Base-by-base conservation (phyloP, 2,113 vertebrate genomes). In the Nerophis lumbriciformis region DNA sequence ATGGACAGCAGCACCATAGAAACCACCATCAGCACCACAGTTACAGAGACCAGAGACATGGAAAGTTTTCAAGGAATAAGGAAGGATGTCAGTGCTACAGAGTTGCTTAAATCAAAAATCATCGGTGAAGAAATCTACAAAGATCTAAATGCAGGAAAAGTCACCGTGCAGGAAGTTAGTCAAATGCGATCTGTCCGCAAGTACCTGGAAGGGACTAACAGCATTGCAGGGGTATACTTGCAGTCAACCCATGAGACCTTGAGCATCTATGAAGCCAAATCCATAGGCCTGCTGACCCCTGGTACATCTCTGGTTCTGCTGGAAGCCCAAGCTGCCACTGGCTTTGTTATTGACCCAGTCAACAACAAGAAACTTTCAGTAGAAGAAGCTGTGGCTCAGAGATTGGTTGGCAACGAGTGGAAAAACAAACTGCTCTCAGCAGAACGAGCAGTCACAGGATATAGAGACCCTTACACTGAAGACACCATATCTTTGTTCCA, bases 271-370 rank as follows among this genome's bases (percentile, higher is more conserved):
- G 78, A 93, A 65, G 93, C 93, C 0, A 92, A 87, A 53, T 14
- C 69, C 50, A 90, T 66, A 61, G 82, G 90, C 0, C 77, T 93
- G 0, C 67, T 95, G 0, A 83, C 90, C 48, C 93, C 91, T 0
- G 93, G 93, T 28, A 94, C 93, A 0, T 90, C 92, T 0, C 86
- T 95, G 39, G 86, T 94, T 13, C 89, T 95, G 8, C 77, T 95
- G 42, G 94, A 95, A 71, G 94, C 94, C 0, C 93, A 94, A 69
- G 93, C 93, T 0, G 93, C 93, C 75, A 95, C 91, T 0, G 94
- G 94, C 4, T 94, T 87, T 67, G 48, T 95, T 71, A 90, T 94
- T 0, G 91, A 95, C 60, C 93, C 93, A 0, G 78, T 92, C 37
- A 68, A 80, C 0, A 94, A 94, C 82, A 69, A 50, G 69, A 92